Evolutionary conservation across 1,140 invertebrate species (phyloP).

Genomic region (Psix sp.): DNA sequence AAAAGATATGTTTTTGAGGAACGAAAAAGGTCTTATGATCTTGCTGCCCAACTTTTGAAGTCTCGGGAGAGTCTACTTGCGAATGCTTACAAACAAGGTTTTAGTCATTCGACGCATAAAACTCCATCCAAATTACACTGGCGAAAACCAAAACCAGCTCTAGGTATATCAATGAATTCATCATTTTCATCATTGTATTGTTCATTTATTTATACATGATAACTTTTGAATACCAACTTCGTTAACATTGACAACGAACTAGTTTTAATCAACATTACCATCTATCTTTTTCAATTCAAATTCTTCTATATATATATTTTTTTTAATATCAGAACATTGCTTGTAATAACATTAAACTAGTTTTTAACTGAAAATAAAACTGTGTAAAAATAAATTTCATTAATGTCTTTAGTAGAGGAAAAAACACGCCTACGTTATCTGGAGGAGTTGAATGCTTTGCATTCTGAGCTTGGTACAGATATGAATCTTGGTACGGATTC

Average conservation of each 20-base stretch:
- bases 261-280: too few relatives aligned
- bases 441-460: conserved; percentile 71
- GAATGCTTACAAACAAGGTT: conserved; percentile 77
- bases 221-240: too few relatives aligned
- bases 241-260: too few relatives aligned
- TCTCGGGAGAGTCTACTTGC: conserved; percentile 82
- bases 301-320: too few relatives aligned
- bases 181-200: too few relatives aligned
- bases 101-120: conserved; percentile 77
- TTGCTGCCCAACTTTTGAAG: conserved; percentile 80
- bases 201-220: too few relatives aligned
- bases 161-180: conserved; percentile 62
- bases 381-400: too few relatives aligned
- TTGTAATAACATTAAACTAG: conserved; percentile 5
- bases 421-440: conserved; percentile 71
- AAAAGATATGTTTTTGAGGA: conserved; percentile 82
- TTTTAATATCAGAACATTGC: too few relatives aligned
- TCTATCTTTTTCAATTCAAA: too few relatives aligned
- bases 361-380: too few relatives aligned
- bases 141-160: conserved; percentile 73
- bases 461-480: conserved; percentile 67
- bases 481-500: conserved; percentile 68
- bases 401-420: conserved; percentile 69
- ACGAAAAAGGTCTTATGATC: conserved; percentile 77
- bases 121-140: conserved; percentile 74